Conservation (phyloP, 1,140 invertebrate genomes). For the Hycleus cichorii region DNA sequence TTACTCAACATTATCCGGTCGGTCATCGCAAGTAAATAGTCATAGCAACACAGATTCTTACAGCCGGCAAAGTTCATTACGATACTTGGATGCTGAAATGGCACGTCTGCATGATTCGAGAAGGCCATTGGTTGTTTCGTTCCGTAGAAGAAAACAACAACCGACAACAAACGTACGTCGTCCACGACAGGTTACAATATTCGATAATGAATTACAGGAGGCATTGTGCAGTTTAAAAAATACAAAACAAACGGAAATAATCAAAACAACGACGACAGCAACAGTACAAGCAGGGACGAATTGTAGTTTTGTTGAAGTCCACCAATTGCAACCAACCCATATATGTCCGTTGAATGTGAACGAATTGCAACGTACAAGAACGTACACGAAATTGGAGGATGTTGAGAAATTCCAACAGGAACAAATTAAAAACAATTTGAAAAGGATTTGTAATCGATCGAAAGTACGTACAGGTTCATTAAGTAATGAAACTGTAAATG, state of each 20-base stretch:
- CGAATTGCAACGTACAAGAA: too few species aligned
- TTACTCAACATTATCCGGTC: constrained; percentile 33
- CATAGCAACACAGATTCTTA: constrained; percentile 35
- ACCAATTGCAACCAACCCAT: constrained; percentile 22
- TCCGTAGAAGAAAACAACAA: constrained; percentile 21
- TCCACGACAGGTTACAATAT: constrained; percentile 20
- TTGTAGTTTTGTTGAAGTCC: constrained; percentile 17
- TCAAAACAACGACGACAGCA: neutral
- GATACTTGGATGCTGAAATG: constrained; percentile 33
- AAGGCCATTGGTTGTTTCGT: constrained; percentile 34
- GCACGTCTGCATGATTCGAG: constrained; percentile 28
- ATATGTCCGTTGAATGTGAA: constrained; percentile 17
- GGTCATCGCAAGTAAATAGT: constrained; percentile 33
- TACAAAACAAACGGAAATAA: neutral
- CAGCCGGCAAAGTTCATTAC: constrained; percentile 28
- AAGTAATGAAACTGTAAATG: neutral
- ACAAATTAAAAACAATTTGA: neutral
- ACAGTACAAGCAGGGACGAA: neutral
- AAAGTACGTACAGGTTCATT: constrained; percentile 6
- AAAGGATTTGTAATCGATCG: neutral
- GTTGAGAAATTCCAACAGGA: neutral
- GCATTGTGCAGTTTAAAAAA: constrained; percentile 17
- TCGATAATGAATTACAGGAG: constrained; percentile 25
- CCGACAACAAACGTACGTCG: neutral
- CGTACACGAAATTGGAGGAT: neutral